A percentile compares a stretch with the other conserved stretches of the same genome.
Conservation (phyloP, 2,797 vertebrate genomes). For the Pteronotus mesoamericanus region DNA sequence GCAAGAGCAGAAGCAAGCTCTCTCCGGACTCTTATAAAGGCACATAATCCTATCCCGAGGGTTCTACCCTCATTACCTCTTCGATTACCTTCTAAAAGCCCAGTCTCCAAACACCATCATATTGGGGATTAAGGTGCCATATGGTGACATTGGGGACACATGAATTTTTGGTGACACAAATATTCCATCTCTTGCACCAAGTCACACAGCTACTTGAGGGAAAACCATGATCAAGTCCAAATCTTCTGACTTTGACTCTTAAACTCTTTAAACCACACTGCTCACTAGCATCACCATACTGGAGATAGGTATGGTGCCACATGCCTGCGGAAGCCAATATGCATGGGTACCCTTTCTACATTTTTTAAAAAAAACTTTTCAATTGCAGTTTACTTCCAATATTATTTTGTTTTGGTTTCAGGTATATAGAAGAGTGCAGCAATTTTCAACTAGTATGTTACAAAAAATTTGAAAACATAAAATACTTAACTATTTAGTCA, state of each 20-base stretch:
- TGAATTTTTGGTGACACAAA: not conserved
- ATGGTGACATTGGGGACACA: no score
- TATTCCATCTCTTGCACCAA: not conserved
- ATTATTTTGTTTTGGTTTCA: not conserved
- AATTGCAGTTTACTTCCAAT: not conserved
- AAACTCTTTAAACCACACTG: not conserved
- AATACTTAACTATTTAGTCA: not conserved
- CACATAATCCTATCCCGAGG: not conserved
- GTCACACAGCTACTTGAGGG: not conserved
- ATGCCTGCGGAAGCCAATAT: not conserved
- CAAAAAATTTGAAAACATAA: not conserved
- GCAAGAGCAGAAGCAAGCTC: not conserved
- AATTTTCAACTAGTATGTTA: not conserved
- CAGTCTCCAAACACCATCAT: not conserved
- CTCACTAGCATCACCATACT: not conserved
- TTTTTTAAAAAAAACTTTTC: not conserved
- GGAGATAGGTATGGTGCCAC: not conserved
- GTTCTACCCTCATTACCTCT: not conserved
- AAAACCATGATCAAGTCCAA: not conserved
- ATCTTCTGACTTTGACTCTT: not conserved
- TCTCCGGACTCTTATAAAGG: not conserved
- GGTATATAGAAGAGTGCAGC: not conserved
- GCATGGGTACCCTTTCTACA: no score
- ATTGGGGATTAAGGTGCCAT: not conserved
- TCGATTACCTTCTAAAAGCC: not conserved